Conservation (phyloP, 2,888 invertebrate genomes). For the Eupithecia tripunctaria region DNA sequence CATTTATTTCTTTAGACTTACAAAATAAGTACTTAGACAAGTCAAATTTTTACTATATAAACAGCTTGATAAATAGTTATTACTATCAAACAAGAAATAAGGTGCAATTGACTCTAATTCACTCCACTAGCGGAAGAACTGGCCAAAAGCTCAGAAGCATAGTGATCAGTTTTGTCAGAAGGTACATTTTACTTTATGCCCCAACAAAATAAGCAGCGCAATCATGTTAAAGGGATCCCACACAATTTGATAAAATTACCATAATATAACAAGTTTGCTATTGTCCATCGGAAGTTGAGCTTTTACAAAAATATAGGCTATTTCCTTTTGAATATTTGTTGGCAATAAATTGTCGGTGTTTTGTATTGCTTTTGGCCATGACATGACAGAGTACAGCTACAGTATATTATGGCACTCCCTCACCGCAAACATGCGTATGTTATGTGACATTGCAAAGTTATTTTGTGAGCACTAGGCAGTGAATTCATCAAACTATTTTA, state of each 20-base stretch:
- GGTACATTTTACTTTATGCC: background rate
- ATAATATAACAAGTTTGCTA: slow-evolving; percentile 9
- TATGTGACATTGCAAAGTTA: background rate
- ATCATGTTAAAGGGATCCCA: background rate
- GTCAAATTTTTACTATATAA: too few species aligned
- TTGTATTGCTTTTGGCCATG: slow-evolving; percentile 6
- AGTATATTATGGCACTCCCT: background rate
- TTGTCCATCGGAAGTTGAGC: slow-evolving; percentile 29
- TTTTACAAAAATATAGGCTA: slow-evolving; percentile 21
- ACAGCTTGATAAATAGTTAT: too few species aligned
- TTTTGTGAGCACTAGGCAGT: background rate
- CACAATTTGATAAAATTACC: background rate
- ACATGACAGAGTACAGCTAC: background rate
- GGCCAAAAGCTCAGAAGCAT: background rate
- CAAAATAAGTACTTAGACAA: too few species aligned
- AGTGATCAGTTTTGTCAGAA: background rate
- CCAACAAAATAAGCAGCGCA: slow-evolving; percentile 2
- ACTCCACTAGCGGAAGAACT: too few species aligned
- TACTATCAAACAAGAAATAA: too few species aligned
- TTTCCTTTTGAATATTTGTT: slow-evolving; percentile 27
- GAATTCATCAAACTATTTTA: too few species aligned
- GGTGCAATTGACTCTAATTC: too few species aligned
- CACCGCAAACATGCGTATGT: background rate
- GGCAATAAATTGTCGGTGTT: slow-evolving; percentile 36
- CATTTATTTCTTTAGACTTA: too few species aligned